Conservation (phyloP, 2,113 vertebrate species). For the Prunella fulvescens region DNA sequence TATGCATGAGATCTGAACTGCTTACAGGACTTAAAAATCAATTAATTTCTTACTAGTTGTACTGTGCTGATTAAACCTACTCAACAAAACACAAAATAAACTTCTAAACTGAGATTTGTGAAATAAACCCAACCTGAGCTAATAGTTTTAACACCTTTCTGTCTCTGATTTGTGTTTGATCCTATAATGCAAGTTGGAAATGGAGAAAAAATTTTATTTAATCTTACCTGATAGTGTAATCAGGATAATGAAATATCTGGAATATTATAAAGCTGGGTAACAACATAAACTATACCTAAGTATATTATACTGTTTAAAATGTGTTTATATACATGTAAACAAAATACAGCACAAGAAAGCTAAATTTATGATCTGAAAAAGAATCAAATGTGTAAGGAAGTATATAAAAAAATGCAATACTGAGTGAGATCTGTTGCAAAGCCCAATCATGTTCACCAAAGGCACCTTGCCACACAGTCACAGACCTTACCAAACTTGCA, state of each 20-base stretch:
- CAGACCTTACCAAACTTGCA: not conserved
- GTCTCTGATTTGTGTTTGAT: conserved; percentile 43
- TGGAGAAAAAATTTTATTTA: conserved; percentile 33
- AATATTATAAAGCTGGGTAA: not conserved
- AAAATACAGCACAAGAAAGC: not conserved
- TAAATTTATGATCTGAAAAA: not conserved
- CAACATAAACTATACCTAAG: not conserved
- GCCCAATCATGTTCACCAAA: not conserved
- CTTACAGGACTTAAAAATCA: conserved; percentile 64
- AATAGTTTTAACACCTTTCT: conserved; percentile 53
- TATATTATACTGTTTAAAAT: not conserved
- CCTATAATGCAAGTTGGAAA: conserved; percentile 35
- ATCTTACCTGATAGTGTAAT: conserved; percentile 21
- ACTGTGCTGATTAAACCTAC: conserved; percentile 31
- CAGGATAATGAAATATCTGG: conserved; percentile 28
- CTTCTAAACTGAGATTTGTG: conserved; percentile 29
- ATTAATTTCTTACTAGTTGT: conserved; percentile 69
- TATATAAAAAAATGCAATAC: not conserved
- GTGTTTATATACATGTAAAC: not conserved
- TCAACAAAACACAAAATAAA: conserved; percentile 56
- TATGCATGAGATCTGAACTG: conserved; percentile 17
- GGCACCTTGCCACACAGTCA: not conserved
- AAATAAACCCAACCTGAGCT: conserved; percentile 3
- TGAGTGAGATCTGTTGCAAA: not conserved
- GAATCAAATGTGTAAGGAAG: not conserved